Base-by-base conservation (phyloP, 2,888 invertebrate species). In the Penaeus monodon region DNA sequence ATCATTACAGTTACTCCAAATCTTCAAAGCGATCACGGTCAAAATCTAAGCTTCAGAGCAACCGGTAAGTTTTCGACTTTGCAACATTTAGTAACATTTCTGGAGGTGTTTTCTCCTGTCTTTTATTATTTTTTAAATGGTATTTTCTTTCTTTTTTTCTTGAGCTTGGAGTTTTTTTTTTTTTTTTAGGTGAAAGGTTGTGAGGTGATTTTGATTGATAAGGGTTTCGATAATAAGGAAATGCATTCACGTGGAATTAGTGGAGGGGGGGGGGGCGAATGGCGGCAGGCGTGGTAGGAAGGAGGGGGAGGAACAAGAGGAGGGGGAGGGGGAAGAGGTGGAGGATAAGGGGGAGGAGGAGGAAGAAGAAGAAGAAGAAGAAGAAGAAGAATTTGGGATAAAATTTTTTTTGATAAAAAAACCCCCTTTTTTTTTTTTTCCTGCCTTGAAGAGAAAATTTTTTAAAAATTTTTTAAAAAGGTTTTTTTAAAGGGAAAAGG, bases 11-110 rank as follows among this genome's bases (percentile, higher is more conserved):
- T 29, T 73, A 73, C n/a, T 73, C 29, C 29, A 82, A 82, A 82
- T 70, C 73, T 33, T 82, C 81, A 7, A 82, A 82, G 63, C 73
- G 81, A 68, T 82, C 81, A 27, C 81, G 81, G 14, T 82, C 81
- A 22, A 82, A 82, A 73, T 82, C 81, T 29, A 82, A 82, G 73
- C 73, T 82, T 63, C 81, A 82, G 73, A 82, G 73, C 63, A 82
- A 82, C 81, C 70, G 81, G 81, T 81, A 70, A 81, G 70, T 63
- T n/a, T 27, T 2, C n/a, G 22, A 22, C 38, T n/a, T 24, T 38
- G 44, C 17, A 76, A 8, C 22, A 38, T 6, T n/a, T 10, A 74
- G 74, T 38, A 44, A 20, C 38, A 2, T 38, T 38, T 38, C 38
- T 38, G 3, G 38, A 6, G 38, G 38, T 17, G 70, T 70, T 17